These are phyloP conservation scores for Drosophila neocordata DNA, from an alignment of 1,140 invertebrate genomes.

Conservation along the genomic window DNA sequence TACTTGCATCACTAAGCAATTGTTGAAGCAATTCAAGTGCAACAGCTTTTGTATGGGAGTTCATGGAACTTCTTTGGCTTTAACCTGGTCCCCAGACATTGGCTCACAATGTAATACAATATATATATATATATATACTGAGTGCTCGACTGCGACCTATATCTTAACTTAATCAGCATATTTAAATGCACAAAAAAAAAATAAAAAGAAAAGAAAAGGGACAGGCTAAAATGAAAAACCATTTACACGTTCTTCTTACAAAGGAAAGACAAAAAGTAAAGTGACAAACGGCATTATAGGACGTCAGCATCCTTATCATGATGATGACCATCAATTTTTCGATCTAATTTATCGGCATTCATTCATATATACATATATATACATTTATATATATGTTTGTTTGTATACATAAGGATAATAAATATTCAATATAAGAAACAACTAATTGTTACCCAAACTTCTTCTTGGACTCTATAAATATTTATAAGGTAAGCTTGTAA, in stretches of 20 bases:
- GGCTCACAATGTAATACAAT: background rate
- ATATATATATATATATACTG: background rate
- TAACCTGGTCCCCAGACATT: background rate
- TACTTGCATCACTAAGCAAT: constrained; percentile 46
- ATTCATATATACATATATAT: background rate
- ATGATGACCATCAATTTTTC: background rate
- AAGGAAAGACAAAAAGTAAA: background rate
- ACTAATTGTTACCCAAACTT: constrained; percentile 48
- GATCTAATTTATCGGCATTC: constrained; percentile 2
- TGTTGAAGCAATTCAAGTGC: constrained; percentile 41
- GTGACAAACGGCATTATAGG: constrained; percentile 2
- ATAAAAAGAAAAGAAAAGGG: constrained; percentile 16
- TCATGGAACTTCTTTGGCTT: constrained; percentile 25
- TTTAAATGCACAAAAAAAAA: constrained; percentile 53
- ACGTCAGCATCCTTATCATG: background rate
- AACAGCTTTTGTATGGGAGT: constrained; percentile 35
- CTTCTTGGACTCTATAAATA: too few species aligned
- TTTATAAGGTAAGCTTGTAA: constrained; percentile 8
- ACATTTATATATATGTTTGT: too few species aligned
- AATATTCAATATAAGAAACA: constrained; percentile 39
- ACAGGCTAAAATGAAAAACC: background rate
- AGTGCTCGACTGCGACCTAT: constrained; percentile 34
- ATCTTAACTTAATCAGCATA: constrained; percentile 63
- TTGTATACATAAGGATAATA: constrained; percentile 4
- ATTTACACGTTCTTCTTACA: constrained; percentile 19